These are phyloP conservation scores for Siniperca undulata DNA, from an alignment of 2,797 vertebrate genomes.

Conservation along the genomic window DNA sequence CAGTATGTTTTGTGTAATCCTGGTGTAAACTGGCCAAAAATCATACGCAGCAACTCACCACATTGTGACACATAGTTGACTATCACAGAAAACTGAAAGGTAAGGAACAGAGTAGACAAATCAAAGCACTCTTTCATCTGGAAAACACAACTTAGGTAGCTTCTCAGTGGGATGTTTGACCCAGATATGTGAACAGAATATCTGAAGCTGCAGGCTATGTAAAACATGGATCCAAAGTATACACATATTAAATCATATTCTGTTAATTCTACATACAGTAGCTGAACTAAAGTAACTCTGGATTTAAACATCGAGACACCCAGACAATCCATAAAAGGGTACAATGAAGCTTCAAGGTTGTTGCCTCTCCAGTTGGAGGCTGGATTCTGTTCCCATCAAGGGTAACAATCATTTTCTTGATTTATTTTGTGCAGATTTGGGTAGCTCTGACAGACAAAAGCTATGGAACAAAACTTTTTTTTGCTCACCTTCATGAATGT, in stretches of 20 bases:
- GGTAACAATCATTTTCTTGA: slow-evolving; percentile 32
- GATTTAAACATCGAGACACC: slow-evolving; percentile 25
- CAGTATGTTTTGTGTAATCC: not conserved
- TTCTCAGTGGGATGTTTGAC: slow-evolving; percentile 67
- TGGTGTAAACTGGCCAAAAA: not conserved
- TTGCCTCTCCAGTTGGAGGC: slow-evolving; percentile 39
- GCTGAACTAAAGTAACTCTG: slow-evolving; percentile 33
- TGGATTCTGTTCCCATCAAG: slow-evolving; percentile 49
- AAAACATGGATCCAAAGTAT: slow-evolving; percentile 27
- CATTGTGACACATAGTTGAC: slow-evolving; percentile 26
- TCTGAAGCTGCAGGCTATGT: slow-evolving; percentile 48
- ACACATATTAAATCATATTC: slow-evolving; percentile 40
- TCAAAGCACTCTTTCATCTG: slow-evolving; percentile 37
- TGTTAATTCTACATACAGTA: slow-evolving; percentile 39
- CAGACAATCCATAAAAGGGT: slow-evolving; percentile 39
- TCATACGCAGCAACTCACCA: not conserved
- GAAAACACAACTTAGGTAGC: slow-evolving; percentile 46
- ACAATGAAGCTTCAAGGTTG: slow-evolving; percentile 41
- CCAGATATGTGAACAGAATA: slow-evolving; percentile 57
- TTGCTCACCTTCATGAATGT: slow-evolving; percentile 47
- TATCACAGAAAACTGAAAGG: slow-evolving; percentile 14
- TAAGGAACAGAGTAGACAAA: slow-evolving; percentile 23
- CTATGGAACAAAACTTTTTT: slow-evolving; percentile 28
- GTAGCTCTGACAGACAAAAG: slow-evolving; percentile 41
- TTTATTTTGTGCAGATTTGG: slow-evolving; percentile 44